phyloP scores from a whole-genome alignment of 2,113 vertebrate genomes.

The Chiloscyllium plagiosum region DNA sequence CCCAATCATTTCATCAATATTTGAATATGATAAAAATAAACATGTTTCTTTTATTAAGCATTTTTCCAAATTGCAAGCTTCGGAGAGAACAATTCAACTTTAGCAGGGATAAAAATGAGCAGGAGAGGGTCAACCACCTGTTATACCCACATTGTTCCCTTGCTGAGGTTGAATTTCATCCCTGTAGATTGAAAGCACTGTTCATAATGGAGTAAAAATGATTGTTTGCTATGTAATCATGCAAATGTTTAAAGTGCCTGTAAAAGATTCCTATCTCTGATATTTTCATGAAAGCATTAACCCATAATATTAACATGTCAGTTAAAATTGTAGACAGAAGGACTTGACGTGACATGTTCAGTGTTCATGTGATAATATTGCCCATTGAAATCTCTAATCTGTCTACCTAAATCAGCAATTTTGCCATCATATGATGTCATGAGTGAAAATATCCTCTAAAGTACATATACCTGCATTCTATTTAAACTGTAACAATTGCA shows the following conservation, averaged over 20 bases:
- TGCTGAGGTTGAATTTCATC: background rate
- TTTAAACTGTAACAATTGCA: background rate
- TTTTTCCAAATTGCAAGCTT: background rate
- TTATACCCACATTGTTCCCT: background rate
- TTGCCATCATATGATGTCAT: background rate
- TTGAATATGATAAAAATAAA: background rate
- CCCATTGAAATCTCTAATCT: background rate
- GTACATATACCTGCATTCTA: background rate
- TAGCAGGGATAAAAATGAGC: background rate
- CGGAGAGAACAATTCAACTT: background rate
- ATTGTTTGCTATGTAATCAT: background rate
- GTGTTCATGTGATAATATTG: background rate
- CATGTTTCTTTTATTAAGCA: background rate
- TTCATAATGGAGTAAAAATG: background rate
- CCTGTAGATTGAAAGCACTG: background rate
- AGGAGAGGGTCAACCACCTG: background rate
- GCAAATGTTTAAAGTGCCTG: background rate
- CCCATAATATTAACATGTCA: slow-evolving; percentile 4
- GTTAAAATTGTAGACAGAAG: background rate
- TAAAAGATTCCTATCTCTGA: background rate
- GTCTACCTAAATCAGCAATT: background rate
- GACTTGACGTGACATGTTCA: background rate
- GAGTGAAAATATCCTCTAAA: background rate
- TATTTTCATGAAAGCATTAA: background rate
- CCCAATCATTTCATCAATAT: background rate